phyloP scores from a whole-genome alignment of 2,113 vertebrate species.

The Cottus gobio region DNA sequence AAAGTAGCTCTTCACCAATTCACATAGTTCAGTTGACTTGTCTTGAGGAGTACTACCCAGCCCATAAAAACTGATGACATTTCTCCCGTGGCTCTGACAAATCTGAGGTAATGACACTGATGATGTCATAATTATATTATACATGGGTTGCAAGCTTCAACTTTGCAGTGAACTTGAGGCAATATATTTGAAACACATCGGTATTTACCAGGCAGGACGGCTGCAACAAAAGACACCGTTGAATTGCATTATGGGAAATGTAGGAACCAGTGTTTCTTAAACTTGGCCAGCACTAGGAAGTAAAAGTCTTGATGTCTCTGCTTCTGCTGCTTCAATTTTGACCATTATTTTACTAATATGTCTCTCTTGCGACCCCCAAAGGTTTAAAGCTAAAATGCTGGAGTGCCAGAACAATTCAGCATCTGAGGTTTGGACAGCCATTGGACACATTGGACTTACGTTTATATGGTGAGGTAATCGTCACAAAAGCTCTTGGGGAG shows the following conservation, averaged over 20 bases:
- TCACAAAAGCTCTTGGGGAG: constrained; percentile 57
- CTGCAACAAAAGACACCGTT: not conserved
- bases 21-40: not conserved
- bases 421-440: not conserved
- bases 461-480: constrained; percentile 67
- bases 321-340: not conserved
- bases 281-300: not conserved
- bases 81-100: not conserved
- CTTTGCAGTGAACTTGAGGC: not conserved
- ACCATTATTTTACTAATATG: not conserved
- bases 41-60: not conserved
- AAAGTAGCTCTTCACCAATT: not conserved
- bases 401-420: not conserved
- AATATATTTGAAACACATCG: not conserved
- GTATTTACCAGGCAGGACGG: not conserved
- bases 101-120: not conserved
- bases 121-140: not conserved
- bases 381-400: not conserved
- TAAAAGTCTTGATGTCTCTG: not conserved
- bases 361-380: not conserved
- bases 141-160: not conserved
- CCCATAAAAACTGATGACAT: too few relatives aligned
- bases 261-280: not conserved
- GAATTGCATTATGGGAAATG: constrained; percentile 9
- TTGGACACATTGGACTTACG: constrained; percentile 64